Conservation (phyloP, 2,888 invertebrate genomes). For the Megamerina dolium region DNA sequence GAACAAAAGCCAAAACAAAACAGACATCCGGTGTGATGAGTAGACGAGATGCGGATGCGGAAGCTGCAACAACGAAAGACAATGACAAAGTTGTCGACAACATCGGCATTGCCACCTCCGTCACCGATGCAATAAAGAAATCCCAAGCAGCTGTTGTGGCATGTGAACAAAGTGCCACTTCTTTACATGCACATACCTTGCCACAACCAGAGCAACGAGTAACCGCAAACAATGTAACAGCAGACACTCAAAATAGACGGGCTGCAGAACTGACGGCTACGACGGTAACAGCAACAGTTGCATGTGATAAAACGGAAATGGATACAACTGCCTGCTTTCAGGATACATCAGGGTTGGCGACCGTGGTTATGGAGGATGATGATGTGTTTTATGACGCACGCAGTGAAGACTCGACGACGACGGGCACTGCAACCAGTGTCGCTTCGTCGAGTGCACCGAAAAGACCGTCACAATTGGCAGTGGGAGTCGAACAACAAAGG, state of each 20-base stretch:
- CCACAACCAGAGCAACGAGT: slow-evolving; percentile 3
- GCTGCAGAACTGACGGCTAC: not conserved
- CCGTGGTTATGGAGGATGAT: slow-evolving; percentile 35
- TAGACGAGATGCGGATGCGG: not conserved
- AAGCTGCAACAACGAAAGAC: not conserved
- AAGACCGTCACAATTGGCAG: slow-evolving; percentile 7
- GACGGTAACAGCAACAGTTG: not conserved
- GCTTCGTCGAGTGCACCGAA: slow-evolving; percentile 13
- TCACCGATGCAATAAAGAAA: not conserved
- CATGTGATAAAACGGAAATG: slow-evolving; percentile 2
- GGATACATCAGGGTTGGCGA: not conserved
- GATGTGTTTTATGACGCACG: slow-evolving; percentile 47
- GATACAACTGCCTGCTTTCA: not conserved
- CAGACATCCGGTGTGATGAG: not conserved
- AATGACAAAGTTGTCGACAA: not conserved
- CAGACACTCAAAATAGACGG: not conserved
- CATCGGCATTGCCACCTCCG: not conserved
- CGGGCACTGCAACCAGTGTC: slow-evolving; percentile 20
- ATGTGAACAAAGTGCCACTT: not conserved
- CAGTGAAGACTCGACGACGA: slow-evolving; percentile 37
- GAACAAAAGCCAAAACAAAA: not conserved
- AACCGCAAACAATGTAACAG: slow-evolving; percentile 1
- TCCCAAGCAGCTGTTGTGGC: not conserved
- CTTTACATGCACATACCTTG: no score
- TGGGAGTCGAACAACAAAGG: slow-evolving; percentile 9